Conservation (phyloP, 1,140 invertebrate genomes). For the Caenorhabditis brenneri region DNA sequence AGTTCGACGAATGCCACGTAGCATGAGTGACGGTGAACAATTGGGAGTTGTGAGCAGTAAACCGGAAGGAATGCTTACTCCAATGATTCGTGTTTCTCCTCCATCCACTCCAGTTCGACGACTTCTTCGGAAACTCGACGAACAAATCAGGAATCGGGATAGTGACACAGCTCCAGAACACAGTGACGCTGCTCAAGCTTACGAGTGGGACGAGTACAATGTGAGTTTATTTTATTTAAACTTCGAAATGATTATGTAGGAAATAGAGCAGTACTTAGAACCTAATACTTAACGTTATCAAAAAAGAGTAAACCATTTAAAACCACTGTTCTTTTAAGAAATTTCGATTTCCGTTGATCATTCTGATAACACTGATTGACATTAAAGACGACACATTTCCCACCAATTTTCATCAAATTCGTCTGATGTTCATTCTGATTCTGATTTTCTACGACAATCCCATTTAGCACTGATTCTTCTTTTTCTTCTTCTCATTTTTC, state of each 20-base stretch:
- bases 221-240: slow-evolving; percentile 10
- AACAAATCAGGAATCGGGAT: slow-evolving; percentile 25
- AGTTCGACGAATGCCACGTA: slow-evolving; percentile 46
- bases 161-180: slow-evolving; percentile 48
- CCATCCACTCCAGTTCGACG: slow-evolving; percentile 40
- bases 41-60: slow-evolving; percentile 38
- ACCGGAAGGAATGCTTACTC: slow-evolving; percentile 36
- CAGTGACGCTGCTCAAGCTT: slow-evolving; percentile 47
- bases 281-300: not conserved
- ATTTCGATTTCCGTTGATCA: not conserved
- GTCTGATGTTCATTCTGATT: not conserved
- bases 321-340: not conserved
- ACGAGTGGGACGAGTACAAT: slow-evolving; percentile 60
- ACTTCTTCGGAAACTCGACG: slow-evolving; percentile 47
- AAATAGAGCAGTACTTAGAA: no score
- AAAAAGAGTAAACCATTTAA: not conserved
- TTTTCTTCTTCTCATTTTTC: not conserved
- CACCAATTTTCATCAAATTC: not conserved
- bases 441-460: slow-evolving; percentile 4
- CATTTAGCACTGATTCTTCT: not conserved
- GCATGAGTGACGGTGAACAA: slow-evolving; percentile 54
- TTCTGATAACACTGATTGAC: slow-evolving; percentile 22
- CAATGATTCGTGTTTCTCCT: slow-evolving; percentile 46
- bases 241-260: no score
- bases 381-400: not conserved